A percentile compares a stretch with the other conserved stretches of the same genome.
Evolutionary conservation across 2,888 invertebrate genomes (phyloP).

Genomic region (Drosophila testacea): DNA sequence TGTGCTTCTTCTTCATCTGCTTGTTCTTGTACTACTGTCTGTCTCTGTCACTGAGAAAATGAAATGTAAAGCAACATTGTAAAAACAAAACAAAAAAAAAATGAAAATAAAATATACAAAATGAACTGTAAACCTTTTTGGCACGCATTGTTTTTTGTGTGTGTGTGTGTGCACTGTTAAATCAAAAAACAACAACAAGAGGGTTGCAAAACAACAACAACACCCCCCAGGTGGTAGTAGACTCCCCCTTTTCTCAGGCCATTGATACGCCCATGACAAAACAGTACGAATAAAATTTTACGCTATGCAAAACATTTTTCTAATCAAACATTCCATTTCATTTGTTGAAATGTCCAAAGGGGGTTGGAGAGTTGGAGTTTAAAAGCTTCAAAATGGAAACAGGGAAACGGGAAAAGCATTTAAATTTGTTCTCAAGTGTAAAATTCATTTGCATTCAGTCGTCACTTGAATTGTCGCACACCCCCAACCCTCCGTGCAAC

Average conservation of each 20-base stretch:
- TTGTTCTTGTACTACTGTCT: conserved; percentile 22
- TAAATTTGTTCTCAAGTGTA: conserved; percentile 73
- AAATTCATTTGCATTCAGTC: conserved; percentile 75
- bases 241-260: background rate
- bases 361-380: background rate
- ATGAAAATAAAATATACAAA: conserved; percentile 61
- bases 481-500: background rate
- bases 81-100: conserved; percentile 14
- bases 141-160: conserved; percentile 70
- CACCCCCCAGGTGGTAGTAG: conserved; percentile 46
- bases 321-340: conserved; percentile 81
- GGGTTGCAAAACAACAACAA: conserved; percentile 54
- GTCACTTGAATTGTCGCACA: conserved; percentile 53
- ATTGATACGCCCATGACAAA: conserved; percentile 60
- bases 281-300: conserved; percentile 67
- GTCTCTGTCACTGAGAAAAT: conserved; percentile 31
- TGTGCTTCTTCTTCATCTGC: background rate
- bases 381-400: background rate
- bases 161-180: conserved; percentile 48
- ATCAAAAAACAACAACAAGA: conserved; percentile 35
- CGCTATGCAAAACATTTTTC: conserved; percentile 80
- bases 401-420: conserved; percentile 10
- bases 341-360: conserved; percentile 49
- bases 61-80: conserved; percentile 66
- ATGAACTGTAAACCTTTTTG: conserved; percentile 79